Conservation (phyloP, 2,888 invertebrate species). For the Chrysina gloriosa region DNA sequence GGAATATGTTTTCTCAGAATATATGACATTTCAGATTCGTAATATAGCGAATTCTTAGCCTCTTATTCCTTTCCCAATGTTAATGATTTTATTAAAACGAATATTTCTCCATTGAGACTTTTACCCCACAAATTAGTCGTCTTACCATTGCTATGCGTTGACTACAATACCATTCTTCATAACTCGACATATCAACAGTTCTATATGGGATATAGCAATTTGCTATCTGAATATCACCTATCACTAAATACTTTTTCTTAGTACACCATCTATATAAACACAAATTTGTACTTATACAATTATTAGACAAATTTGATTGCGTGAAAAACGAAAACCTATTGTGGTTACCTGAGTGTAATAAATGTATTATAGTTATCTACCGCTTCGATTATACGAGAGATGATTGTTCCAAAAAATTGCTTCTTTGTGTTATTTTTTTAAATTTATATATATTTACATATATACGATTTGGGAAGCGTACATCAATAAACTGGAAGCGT, state of each 20-base stretch:
- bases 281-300: conserved; percentile 10
- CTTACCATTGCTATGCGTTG: no score
- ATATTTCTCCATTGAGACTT: no score
- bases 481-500: conserved; percentile 57
- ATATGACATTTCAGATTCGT: no score
- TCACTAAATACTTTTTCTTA: not conserved
- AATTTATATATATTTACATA: conserved; percentile 24
- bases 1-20: no score
- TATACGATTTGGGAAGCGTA: conserved; percentile 56
- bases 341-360: conserved; percentile 49
- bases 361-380: conserved; percentile 30
- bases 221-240: not conserved
- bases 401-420: conserved; percentile 51
- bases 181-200: no score
- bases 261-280: conserved; percentile 10
- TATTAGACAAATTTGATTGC: not conserved
- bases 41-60: no score
- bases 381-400: conserved; percentile 20
- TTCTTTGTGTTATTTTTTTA: conserved; percentile 37
- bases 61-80: no score
- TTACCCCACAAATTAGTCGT: no score
- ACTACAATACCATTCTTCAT: no score
- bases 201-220: not conserved
- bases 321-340: conserved; percentile 28
- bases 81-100: no score